Percentiles rank a stretch among this genome's conserved stretches.
Evolutionary conservation across 2,888 invertebrate genomes (phyloP).

Genomic region (Graphium colonna): DNA sequence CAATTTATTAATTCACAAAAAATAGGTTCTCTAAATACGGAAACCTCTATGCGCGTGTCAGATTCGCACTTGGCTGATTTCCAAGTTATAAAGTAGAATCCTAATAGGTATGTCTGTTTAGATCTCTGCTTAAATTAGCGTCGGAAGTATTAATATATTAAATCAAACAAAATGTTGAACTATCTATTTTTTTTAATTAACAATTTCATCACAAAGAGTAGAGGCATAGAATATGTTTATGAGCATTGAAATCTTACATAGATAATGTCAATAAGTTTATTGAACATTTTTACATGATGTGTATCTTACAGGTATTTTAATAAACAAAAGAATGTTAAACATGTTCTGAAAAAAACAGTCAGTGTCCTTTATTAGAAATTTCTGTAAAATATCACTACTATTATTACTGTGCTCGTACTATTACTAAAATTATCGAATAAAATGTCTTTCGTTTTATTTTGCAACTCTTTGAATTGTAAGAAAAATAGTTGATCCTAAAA

Average conservation of each 20-base stretch:
- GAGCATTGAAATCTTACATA: slow-evolving; percentile 6
- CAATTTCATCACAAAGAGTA: slow-evolving; percentile 35
- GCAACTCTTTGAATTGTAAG: neutral
- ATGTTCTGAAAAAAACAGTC: neutral
- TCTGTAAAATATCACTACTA: no score
- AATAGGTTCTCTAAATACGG: no score
- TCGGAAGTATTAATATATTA: no score
- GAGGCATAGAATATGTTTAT: slow-evolving; percentile 10
- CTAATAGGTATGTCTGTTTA: no score
- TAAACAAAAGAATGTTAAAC: slow-evolving; percentile 8
- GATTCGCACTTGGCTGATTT: no score
- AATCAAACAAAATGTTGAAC: no score
- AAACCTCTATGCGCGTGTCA: no score
- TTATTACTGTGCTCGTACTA: neutral
- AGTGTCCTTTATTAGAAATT: no score
- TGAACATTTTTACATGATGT: neutral
- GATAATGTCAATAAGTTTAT: neutral
- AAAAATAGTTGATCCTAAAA: neutral
- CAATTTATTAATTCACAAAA: no score
- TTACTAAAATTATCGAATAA: neutral
- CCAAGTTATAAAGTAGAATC: no score
- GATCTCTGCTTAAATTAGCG: no score
- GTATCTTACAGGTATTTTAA: neutral
- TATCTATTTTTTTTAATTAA: slow-evolving; percentile 49
- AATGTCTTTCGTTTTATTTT: neutral